These are phyloP conservation scores for Oncorhynchus clarkii DNA, from an alignment of 2,113 vertebrate genomes.

Conservation along the genomic window DNA sequence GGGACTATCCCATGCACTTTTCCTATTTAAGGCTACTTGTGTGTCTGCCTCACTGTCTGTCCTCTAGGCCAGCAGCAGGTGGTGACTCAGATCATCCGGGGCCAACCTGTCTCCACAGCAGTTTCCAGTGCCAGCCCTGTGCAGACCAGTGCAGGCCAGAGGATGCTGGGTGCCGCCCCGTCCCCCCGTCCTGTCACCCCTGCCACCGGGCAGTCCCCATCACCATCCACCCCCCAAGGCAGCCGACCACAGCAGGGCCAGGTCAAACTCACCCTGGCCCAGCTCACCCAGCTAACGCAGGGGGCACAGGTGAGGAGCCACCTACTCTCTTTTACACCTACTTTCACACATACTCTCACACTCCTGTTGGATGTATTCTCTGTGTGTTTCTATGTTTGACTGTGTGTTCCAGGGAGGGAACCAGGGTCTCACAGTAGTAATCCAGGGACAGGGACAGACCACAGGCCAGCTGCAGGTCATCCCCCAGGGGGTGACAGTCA, in stretches of 20 bases:
- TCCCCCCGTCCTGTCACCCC: conserved; percentile 63
- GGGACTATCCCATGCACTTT: too few species aligned
- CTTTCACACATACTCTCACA: not conserved
- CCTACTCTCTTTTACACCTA: not conserved
- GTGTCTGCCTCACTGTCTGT: not conserved
- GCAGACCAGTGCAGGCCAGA: conserved; percentile 70
- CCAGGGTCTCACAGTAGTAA: conserved; percentile 95
- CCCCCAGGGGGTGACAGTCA: conserved; percentile 91
- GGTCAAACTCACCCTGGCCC: conserved; percentile 97
- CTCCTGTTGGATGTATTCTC: not conserved
- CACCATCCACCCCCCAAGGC: conserved; percentile 45
- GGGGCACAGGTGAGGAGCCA: conserved; percentile 81
- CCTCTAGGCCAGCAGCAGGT: conserved; percentile 84
- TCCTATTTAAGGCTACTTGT: not conserved
- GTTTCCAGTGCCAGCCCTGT: conserved; percentile 41
- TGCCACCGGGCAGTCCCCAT: conserved; percentile 30
- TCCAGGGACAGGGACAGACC: conserved; percentile 98
- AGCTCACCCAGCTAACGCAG: conserved; percentile 94
- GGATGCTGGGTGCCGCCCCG: conserved; percentile 61
- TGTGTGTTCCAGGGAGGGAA: conserved; percentile 80
- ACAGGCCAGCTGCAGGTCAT: conserved; percentile 97
- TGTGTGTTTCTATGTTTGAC: not conserved
- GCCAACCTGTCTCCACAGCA: conserved; percentile 80
- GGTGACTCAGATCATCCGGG: conserved; percentile 81
- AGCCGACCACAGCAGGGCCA: conserved; percentile 92